Percentiles rank a stretch among this genome's conserved stretches.
phyloP scores from a whole-genome alignment of 2,797 vertebrate species.

The Acrossocheilus wenchowensis region DNA sequence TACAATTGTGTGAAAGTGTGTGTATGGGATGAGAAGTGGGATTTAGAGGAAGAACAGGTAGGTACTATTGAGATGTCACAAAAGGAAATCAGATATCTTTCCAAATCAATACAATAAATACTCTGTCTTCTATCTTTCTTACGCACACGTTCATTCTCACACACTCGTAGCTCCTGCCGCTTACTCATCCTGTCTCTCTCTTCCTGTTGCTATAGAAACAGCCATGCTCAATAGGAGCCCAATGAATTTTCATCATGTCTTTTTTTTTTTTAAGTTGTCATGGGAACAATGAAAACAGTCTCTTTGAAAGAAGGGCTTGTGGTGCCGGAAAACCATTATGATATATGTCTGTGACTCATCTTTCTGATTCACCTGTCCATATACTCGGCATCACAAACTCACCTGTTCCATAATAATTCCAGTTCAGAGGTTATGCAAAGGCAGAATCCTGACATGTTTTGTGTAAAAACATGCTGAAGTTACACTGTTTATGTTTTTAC shows the following conservation, averaged over 20 bases:
- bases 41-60: constrained; percentile 29
- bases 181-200: constrained; percentile 52
- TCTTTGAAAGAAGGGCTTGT: constrained; percentile 54
- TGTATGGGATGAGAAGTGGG: neutral
- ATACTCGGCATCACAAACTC: constrained; percentile 9
- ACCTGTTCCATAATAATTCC: neutral
- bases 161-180: constrained; percentile 44
- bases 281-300: constrained; percentile 64
- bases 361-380: constrained; percentile 19
- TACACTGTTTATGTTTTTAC: neutral
- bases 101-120: constrained; percentile 5
- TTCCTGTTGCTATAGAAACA: constrained; percentile 65
- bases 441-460: neutral
- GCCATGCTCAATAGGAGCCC: constrained; percentile 59
- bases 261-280: constrained; percentile 58
- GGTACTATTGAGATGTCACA: neutral
- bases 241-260: constrained; percentile 61
- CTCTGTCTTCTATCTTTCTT: constrained; percentile 40
- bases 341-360: constrained; percentile 50
- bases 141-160: constrained; percentile 20
- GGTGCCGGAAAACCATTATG: constrained; percentile 41
- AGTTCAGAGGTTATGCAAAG: neutral
- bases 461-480: neutral
- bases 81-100: constrained; percentile 21
- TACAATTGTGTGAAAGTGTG: constrained; percentile 14